These are phyloP conservation scores for Lepidurus packardi DNA, from an alignment of 1,140 invertebrate species.

Conservation along the genomic window DNA sequence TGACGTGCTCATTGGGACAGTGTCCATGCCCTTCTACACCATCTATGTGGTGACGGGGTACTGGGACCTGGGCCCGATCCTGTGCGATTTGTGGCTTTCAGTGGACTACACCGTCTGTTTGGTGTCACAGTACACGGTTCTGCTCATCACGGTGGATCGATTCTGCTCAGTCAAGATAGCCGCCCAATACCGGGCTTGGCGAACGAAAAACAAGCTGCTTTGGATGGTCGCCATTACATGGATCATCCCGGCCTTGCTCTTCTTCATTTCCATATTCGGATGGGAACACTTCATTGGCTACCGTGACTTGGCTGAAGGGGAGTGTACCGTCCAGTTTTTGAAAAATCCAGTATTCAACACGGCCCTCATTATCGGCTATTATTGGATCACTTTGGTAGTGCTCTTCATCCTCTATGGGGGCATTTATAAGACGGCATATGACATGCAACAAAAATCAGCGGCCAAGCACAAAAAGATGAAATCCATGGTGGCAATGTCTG, in stretches of 20 bases:
- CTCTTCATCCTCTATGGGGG: constrained; percentile 91
- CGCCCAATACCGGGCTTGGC: constrained; percentile 92
- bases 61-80: constrained; percentile 91
- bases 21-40: constrained; percentile 93
- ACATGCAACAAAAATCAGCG: constrained; percentile 96
- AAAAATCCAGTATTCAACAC: constrained; percentile 97
- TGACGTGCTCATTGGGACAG: constrained; percentile 92
- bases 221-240: constrained; percentile 95
- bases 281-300: constrained; percentile 97
- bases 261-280: constrained; percentile 97
- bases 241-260: constrained; percentile 92
- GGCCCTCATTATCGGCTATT: constrained; percentile 95
- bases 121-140: constrained; percentile 97
- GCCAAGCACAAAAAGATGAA: constrained; percentile 91
- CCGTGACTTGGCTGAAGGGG: constrained; percentile 73
- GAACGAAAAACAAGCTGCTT: constrained; percentile 85
- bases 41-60: constrained; percentile 92
- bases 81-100: constrained; percentile 96
- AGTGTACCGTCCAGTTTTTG: constrained; percentile 96
- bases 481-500: constrained; percentile 78
- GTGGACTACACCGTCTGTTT: constrained; percentile 98
- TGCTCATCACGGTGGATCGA: constrained; percentile 96
- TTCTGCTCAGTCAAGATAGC: constrained; percentile 99
- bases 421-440: constrained; percentile 96
- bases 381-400: constrained; percentile 91